Conservation (phyloP, 2,113 vertebrate species). For the Stictonetta naevosa region DNA sequence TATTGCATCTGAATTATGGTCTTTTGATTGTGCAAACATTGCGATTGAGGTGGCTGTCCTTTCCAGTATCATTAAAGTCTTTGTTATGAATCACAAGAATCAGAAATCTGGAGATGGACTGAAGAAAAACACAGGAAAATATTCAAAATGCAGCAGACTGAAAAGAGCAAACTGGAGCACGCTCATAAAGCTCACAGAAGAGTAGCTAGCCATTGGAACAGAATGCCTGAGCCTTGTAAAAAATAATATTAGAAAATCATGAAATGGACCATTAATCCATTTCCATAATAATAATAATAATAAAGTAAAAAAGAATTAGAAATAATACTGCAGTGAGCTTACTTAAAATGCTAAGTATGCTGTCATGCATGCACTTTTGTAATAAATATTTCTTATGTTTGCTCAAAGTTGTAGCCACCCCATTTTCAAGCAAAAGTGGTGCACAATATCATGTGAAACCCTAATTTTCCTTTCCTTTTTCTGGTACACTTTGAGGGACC, state of each 20-base stretch:
- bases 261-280: background rate
- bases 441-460: background rate
- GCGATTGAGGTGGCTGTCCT: background rate
- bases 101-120: background rate
- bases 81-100: background rate
- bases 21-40: background rate
- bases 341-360: background rate
- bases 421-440: background rate
- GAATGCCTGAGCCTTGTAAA: background rate
- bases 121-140: conserved; percentile 6
- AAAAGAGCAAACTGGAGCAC: background rate
- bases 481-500: background rate
- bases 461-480: background rate
- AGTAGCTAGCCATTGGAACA: background rate
- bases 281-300: background rate
- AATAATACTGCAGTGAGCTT: background rate
- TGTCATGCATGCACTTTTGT: background rate
- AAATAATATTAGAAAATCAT: background rate
- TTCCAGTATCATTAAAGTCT: background rate
- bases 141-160: background rate
- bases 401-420: background rate
- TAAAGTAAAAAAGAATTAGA: background rate
- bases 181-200: background rate
- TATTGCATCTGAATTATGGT: conserved; percentile 21
- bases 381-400: background rate